A percentile compares a stretch with the other conserved stretches of the same genome.
Evolutionary conservation across 2,888 invertebrate species (phyloP).

Genomic region (Sceliomorpha sp.): DNA sequence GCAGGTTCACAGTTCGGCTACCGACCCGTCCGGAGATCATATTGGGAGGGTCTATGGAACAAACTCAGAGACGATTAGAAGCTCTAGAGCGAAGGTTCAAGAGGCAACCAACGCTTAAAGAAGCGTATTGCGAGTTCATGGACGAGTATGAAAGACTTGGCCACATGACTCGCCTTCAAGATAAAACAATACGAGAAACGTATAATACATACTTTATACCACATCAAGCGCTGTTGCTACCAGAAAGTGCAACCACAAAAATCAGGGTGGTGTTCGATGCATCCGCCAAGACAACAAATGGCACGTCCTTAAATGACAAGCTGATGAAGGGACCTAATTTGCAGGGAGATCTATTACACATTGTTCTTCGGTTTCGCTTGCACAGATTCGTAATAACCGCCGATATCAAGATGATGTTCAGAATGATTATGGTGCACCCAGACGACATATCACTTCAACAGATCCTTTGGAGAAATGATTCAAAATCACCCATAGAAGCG

Average conservation of each 20-base stretch:
- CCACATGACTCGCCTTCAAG: not conserved
- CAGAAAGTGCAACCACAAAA: no score
- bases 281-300: no score
- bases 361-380: no score
- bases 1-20: not conserved
- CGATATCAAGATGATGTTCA: no score
- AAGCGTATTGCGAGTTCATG: not conserved
- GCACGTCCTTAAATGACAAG: no score
- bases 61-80: not conserved
- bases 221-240: no score
- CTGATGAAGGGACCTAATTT: no score
- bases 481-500: not conserved
- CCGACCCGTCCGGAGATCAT: not conserved
- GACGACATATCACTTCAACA: not conserved
- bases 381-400: no score
- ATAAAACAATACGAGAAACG: not conserved
- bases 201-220: no score
- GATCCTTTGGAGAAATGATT: not conserved
- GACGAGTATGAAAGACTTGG: not conserved
- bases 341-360: no score
- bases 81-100: not conserved
- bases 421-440: not conserved
- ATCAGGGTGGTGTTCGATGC: no score
- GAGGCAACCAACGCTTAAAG: not conserved
- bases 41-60: not conserved